Percentiles rank a stretch among this genome's conserved stretches.
phyloP scores from a whole-genome alignment of 2,888 invertebrate species.

The Chrysodeixis includens region DNA sequence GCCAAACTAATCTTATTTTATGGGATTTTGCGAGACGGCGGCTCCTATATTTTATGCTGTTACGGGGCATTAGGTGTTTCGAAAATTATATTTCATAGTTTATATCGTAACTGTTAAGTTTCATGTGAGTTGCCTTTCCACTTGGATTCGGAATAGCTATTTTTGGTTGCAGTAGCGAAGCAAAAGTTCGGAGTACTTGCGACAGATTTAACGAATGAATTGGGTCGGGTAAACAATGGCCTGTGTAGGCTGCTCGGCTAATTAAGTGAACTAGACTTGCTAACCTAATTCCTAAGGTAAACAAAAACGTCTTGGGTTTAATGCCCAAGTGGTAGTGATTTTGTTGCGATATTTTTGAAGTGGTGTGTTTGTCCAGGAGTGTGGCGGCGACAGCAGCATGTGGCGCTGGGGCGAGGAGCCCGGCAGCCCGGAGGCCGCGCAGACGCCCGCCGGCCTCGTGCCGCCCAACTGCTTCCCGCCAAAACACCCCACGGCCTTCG shows the following conservation, averaged over 20 bases:
- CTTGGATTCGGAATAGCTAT: not conserved
- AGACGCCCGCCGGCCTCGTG: conserved; percentile 79
- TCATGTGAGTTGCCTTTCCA: not conserved
- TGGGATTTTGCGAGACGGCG: conserved; percentile 35
- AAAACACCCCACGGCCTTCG: conserved; percentile 70
- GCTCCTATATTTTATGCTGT: conserved; percentile 39
- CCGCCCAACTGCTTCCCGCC: conserved; percentile 83
- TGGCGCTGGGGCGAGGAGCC: conserved; percentile 83
- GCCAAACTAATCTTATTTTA: conserved; percentile 56
- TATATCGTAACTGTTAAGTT: conserved; percentile 24
- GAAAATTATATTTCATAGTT: conserved; percentile 44
- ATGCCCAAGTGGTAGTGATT: not conserved
- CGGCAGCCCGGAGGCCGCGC: conserved; percentile 81
- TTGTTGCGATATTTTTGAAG: not conserved
- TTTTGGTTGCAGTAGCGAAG: not conserved
- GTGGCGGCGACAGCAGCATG: conserved; percentile 60
- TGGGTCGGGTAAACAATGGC: not conserved
- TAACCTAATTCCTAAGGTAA: not conserved
- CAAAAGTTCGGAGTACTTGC: not conserved
- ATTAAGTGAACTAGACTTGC: not conserved
- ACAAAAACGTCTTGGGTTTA: not conserved
- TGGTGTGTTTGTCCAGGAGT: conserved; percentile 56
- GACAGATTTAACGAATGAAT: not conserved
- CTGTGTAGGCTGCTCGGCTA: not conserved
- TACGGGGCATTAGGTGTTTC: conserved; percentile 48